Percentiles rank a stretch among this genome's conserved stretches.
phyloP scores from a whole-genome alignment of 2,113 vertebrate species.

The Microtus montanus region DNA sequence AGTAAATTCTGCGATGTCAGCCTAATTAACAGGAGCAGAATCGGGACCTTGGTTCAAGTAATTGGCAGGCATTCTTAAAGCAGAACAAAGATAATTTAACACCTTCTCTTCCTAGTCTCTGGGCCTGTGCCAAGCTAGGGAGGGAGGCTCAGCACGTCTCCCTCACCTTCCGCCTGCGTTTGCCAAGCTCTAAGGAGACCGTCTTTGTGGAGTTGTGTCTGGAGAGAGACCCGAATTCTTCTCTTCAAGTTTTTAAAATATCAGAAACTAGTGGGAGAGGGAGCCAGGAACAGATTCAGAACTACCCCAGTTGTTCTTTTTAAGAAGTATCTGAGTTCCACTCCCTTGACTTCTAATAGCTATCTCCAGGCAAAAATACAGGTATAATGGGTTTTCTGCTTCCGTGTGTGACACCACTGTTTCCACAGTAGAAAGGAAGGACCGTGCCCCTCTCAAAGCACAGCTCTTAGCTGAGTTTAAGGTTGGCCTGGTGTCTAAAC shows the following conservation, averaged over 20 bases:
- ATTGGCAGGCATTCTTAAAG: neutral
- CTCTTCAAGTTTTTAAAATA: constrained; percentile 42
- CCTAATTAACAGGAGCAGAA: neutral
- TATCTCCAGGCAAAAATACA: neutral
- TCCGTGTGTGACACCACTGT: accelerated
- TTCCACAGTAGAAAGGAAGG: neutral
- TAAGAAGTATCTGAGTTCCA: neutral
- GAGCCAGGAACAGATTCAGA: neutral
- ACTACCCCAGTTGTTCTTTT: neutral
- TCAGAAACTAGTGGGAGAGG: neutral
- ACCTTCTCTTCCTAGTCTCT: constrained; percentile 3
- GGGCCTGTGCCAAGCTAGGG: neutral
- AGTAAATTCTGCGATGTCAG: constrained; percentile 31
- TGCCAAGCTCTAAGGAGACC: neutral
- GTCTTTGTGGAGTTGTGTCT: neutral
- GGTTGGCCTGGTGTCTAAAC: neutral
- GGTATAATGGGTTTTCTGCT: neutral
- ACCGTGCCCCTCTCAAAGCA: neutral
- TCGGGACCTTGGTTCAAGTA: neutral
- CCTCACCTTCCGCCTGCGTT: neutral
- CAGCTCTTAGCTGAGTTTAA: neutral
- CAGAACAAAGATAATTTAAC: constrained; percentile 27
- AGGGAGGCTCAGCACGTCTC: accelerated
- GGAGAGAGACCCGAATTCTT: constrained; percentile 3
- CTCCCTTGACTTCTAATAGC: neutral